Percentiles rank a stretch among this genome's conserved stretches.
Conservation (phyloP, 2,888 invertebrate species). For the Gymnocheta viridis region DNA sequence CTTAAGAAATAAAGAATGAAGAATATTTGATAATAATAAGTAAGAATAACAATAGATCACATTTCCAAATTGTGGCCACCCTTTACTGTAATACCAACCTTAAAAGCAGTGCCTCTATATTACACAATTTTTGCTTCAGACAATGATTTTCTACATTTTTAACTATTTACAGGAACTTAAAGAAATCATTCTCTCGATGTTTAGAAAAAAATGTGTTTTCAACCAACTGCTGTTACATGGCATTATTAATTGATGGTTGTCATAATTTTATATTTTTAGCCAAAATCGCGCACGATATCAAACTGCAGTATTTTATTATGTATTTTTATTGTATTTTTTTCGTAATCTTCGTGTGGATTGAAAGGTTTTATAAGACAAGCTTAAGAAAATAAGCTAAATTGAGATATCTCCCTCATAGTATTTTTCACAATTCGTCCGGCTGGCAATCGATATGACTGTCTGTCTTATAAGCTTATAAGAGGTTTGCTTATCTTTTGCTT, state of each 20-base stretch:
- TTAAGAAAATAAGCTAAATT: constrained; percentile 73
- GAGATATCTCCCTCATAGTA: constrained; percentile 77
- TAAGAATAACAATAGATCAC: neutral
- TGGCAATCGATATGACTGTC: constrained; percentile 47
- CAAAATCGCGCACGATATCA: constrained; percentile 67
- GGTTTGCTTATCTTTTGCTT: constrained; percentile 7
- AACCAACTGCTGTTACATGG: constrained; percentile 61
- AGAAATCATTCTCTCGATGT: constrained; percentile 34
- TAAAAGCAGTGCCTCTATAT: neutral
- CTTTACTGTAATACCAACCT: neutral
- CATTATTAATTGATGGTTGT: constrained; percentile 76
- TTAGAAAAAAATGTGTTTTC: constrained; percentile 40
- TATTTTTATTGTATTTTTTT: constrained; percentile 23
- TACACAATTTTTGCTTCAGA: neutral
- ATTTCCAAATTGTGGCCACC: neutral
- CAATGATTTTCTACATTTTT: constrained; percentile 34
- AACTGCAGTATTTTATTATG: constrained; percentile 51
- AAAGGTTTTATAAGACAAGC: constrained; percentile 56
- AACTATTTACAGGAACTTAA: too few relatives aligned
- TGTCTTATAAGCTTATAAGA: constrained; percentile 25
- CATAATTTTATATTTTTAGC: constrained; percentile 75
- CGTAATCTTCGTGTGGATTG: constrained; percentile 41
- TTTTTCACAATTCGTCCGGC: constrained; percentile 59
- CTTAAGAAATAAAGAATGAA: too few relatives aligned
- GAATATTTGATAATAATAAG: neutral